Evolutionary conservation across 2,113 vertebrate species (phyloP), one percentile per base, ranked within the genome.

Genomic region (Ammodytes dubius): DNA sequence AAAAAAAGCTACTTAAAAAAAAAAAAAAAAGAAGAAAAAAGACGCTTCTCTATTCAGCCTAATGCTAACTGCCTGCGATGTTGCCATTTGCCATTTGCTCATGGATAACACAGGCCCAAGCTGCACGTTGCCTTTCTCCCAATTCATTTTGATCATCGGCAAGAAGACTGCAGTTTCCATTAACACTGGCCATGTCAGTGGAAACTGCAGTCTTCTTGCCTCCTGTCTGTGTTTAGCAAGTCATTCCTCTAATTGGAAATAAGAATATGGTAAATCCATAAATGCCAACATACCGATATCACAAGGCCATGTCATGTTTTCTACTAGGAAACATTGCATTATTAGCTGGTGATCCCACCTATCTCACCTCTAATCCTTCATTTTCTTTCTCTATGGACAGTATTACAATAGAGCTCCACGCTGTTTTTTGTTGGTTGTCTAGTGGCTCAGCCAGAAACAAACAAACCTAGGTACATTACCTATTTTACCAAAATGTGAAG

Each of bases 41-140:
- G 8, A 64, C 69, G 85, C 84, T 40, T 13, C 81, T 83, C 58
- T 77, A 43, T 69, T 80, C 82, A 74, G 75, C 77, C 88, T 91
- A 75, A 93, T 59, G 68, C 87, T 88, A 84, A 91, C 84, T 58
- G 85, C 80, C 72, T 88, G 66, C 83, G 87, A 91, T 91, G 90
- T 81, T 87, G 90, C 89, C 90, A 90, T 88, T 69, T 88, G 78
- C 74, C 74, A 89, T 92, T 89, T 91, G 71, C 72, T 89, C 87
- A 90, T 69, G 72, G 67, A 79, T 63, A 83, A 86, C 42, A 61
- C 60, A 66, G 63, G 64, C 61, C 54, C 58, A 39, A 43, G 52
- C 19, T 84, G 11, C 70, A 73, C 6, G 0, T 39, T 79, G 64
- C 42, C 58, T 75, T 15, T 76, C 37, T 61, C 65, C 65, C 49